These are phyloP conservation scores for Ficedula albicollis DNA, from an alignment of 2,797 vertebrate genomes.

Conservation along the genomic window DNA sequence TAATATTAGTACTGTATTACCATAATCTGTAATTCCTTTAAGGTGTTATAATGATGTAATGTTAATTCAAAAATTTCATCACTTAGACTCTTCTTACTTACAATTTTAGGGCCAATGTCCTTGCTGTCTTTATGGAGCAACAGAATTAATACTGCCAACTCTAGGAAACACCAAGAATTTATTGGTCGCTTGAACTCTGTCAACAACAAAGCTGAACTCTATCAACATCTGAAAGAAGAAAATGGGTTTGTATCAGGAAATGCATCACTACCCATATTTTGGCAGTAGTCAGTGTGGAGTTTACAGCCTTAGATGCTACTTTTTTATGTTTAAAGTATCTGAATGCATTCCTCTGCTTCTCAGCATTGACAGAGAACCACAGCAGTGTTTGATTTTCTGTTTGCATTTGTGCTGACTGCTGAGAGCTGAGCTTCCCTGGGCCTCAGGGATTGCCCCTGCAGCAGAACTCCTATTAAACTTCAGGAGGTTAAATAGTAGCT, in stretches of 20 bases:
- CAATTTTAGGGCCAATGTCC: slow-evolving; percentile 87
- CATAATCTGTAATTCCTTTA: background rate
- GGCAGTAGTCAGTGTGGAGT: background rate
- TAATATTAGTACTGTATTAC: background rate
- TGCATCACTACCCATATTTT: background rate
- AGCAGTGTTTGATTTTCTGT: background rate
- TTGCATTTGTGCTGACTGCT: background rate
- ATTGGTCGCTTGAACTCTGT: slow-evolving; percentile 90
- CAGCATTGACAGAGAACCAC: background rate
- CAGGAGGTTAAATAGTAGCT: background rate
- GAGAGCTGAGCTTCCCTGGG: background rate
- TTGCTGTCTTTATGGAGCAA: slow-evolving; percentile 95
- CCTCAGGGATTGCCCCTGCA: background rate
- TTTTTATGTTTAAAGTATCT: background rate
- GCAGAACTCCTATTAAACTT: background rate
- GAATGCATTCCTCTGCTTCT: background rate
- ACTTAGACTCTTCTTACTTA: background rate
- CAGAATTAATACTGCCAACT: slow-evolving; percentile 93
- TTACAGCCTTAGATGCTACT: background rate
- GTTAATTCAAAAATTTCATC: background rate
- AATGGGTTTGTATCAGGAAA: slow-evolving; percentile 86
- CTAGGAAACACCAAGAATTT: slow-evolving; percentile 97
- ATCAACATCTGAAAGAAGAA: slow-evolving; percentile 97
- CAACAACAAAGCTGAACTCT: slow-evolving; percentile 94
- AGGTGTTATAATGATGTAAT: background rate